Evolutionary conservation across 2,113 vertebrate species (phyloP).

Genomic region (Oncorhynchus nerka): DNA sequence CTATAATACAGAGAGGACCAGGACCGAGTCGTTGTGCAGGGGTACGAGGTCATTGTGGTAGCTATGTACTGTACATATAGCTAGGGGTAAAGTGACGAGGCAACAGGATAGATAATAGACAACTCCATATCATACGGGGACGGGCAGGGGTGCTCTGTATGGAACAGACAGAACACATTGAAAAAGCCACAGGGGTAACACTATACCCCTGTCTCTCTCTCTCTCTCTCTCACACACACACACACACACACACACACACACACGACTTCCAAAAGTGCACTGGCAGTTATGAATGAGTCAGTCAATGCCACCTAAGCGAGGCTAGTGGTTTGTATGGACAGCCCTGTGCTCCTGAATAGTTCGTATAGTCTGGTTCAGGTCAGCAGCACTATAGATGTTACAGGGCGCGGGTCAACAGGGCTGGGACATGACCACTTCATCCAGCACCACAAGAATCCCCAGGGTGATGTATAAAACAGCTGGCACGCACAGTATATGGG

Average conservation of each 20-base stretch:
- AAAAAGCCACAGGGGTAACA: too few relatives aligned
- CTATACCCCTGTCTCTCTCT: background rate
- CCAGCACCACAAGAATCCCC: background rate
- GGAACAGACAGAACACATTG: too few relatives aligned
- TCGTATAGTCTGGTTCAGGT: conserved; percentile 58
- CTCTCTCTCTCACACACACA: conserved; percentile 17
- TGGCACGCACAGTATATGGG: conserved; percentile 1
- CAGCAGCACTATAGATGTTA: conserved; percentile 27
- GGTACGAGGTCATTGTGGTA: too few relatives aligned
- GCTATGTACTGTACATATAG: too few relatives aligned
- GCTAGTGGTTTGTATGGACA: conserved; percentile 50
- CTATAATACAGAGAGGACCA: too few relatives aligned
- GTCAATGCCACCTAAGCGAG: conserved; percentile 58
- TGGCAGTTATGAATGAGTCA: conserved; percentile 46
- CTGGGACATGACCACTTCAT: background rate
- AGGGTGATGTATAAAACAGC: background rate
- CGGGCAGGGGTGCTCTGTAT: too few relatives aligned
- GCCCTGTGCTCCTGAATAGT: conserved; percentile 66
- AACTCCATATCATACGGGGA: background rate
- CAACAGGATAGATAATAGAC: too few relatives aligned
- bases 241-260: conserved; percentile 11
- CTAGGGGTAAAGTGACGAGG: too few relatives aligned
- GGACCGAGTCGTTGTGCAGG: too few relatives aligned
- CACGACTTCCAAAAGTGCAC: background rate
- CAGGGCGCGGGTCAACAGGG: conserved; percentile 32